Conservation (phyloP, 2,888 invertebrate species). For the Euplagia quadripunctaria region DNA sequence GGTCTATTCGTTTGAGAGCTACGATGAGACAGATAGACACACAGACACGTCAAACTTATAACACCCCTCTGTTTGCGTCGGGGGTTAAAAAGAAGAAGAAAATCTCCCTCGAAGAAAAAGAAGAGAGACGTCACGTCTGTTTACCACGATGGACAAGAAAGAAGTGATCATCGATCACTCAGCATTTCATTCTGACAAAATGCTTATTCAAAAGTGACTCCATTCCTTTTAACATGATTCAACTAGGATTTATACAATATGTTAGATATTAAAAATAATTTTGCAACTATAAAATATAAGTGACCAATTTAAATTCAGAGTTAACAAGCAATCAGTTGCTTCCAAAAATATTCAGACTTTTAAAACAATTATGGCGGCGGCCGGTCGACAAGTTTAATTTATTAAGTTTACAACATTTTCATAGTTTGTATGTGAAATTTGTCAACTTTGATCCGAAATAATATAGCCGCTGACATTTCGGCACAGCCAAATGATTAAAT, state of each 20-base stretch:
- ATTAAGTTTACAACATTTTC: conserved; percentile 41
- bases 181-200: too few species aligned
- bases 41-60: too few species aligned
- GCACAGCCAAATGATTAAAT: conserved; percentile 49
- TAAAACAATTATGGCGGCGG: conserved; percentile 42
- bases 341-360: conserved; percentile 29
- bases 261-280: not conserved
- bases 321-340: conserved; percentile 15
- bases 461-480: conserved; percentile 26
- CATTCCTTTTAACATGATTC: too few species aligned
- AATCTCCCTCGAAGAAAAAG: too few species aligned
- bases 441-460: conserved; percentile 31
- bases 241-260: not conserved
- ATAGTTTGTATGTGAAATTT: conserved; percentile 38
- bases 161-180: too few species aligned
- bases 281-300: not conserved
- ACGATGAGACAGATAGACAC: too few species aligned
- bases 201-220: too few species aligned
- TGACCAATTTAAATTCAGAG: conserved; percentile 11
- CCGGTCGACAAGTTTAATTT: conserved; percentile 41
- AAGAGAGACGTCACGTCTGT: too few species aligned
- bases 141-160: too few species aligned
- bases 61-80: too few species aligned
- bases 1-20: too few species aligned
- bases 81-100: too few species aligned